Evolutionary conservation across 1,140 invertebrate species (phyloP).

Genomic region (Maniola jurtina): DNA sequence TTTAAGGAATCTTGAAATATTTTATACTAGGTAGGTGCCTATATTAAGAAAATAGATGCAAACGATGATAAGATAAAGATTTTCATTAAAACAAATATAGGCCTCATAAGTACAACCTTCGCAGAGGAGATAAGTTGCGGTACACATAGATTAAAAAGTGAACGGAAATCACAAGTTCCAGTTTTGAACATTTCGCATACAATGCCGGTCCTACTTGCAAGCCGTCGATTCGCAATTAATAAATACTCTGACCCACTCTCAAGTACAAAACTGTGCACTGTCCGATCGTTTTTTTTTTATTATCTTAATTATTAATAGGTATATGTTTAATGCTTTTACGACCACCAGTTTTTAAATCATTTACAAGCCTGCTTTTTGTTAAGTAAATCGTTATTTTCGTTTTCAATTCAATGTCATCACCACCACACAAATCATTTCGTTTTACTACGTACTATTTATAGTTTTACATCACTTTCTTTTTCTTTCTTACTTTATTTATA

Average conservation of each 20-base stretch:
- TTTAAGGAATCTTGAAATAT: neutral
- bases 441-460: too few species aligned
- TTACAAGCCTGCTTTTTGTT: slow-evolving; percentile 43
- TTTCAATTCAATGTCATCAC: slow-evolving; percentile 43
- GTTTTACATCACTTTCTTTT: too few species aligned
- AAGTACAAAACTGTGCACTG: slow-evolving; percentile 41
- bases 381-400: slow-evolving; percentile 41
- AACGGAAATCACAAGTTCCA: slow-evolving; percentile 63
- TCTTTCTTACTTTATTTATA: too few species aligned
- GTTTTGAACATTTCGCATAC: slow-evolving; percentile 60
- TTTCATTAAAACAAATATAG: slow-evolving; percentile 5
- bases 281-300: slow-evolving; percentile 60
- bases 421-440: neutral
- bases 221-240: slow-evolving; percentile 68
- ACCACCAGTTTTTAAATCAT: slow-evolving; percentile 34
- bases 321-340: slow-evolving; percentile 35
- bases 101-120: slow-evolving; percentile 17
- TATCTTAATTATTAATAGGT: slow-evolving; percentile 53
- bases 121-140: slow-evolving; percentile 18
- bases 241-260: slow-evolving; percentile 65
- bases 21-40: neutral
- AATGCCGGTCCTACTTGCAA: slow-evolving; percentile 60
- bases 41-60: neutral
- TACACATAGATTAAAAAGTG: slow-evolving; percentile 50
- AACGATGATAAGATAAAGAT: neutral